These are phyloP conservation scores for Microcebus griseorufus DNA, from an alignment of 2,113 vertebrate genomes.

Conservation along the genomic window DNA sequence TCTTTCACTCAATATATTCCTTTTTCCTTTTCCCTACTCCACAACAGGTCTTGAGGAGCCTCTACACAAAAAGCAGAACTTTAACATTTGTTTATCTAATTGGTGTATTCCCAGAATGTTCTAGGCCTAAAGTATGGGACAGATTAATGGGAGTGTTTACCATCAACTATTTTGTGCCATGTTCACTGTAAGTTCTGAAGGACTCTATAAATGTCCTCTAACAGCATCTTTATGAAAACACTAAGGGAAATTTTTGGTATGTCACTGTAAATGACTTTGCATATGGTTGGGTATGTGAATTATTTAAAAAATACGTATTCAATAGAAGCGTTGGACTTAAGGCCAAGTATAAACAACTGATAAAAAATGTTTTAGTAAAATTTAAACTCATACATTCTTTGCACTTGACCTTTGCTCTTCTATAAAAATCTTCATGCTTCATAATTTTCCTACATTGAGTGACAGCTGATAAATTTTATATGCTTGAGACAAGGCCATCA, in stretches of 20 bases:
- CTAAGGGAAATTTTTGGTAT: neutral
- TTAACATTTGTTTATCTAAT: neutral
- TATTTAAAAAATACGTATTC: neutral
- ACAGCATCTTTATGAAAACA: neutral
- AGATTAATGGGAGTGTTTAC: neutral
- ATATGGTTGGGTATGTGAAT: neutral
- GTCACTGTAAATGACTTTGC: neutral
- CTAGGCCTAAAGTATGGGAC: neutral
- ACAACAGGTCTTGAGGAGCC: neutral
- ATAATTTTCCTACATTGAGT: neutral
- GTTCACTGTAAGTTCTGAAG: neutral
- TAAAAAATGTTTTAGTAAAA: neutral
- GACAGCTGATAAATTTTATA: slow-evolving; percentile 11
- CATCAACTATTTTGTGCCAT: neutral
- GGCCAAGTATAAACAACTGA: neutral
- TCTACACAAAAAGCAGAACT: neutral
- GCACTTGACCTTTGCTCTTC: neutral
- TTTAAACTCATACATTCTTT: neutral
- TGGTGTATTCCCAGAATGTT: neutral
- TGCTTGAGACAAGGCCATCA: neutral
- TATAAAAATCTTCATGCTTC: neutral
- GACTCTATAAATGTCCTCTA: neutral
- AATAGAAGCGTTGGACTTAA: neutral
- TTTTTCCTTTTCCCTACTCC: neutral
- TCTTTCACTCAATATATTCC: neutral